These are phyloP conservation scores for Lithophane ornitopus DNA, from an alignment of 2,888 invertebrate genomes.

Conservation along the genomic window DNA sequence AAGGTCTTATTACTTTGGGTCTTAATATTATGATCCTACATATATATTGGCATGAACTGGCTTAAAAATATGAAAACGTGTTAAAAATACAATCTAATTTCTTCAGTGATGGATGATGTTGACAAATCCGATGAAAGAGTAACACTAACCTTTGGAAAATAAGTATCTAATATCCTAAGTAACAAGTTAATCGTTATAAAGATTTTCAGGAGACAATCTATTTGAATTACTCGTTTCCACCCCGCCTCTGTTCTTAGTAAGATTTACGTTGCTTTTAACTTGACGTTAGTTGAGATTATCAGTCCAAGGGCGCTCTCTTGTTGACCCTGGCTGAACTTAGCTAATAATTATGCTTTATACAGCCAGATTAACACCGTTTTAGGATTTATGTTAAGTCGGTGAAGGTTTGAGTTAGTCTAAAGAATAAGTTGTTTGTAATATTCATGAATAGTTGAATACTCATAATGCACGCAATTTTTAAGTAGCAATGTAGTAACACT, in stretches of 20 bases:
- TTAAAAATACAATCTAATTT: background rate
- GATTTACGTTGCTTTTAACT: slow-evolving; percentile 82
- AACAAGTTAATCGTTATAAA: slow-evolving; percentile 26
- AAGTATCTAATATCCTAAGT: slow-evolving; percentile 27
- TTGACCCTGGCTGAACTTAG: slow-evolving; percentile 63
- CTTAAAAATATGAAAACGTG: background rate
- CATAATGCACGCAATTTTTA: background rate
- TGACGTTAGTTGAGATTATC: slow-evolving; percentile 81
- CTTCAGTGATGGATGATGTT: background rate
- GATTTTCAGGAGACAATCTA: slow-evolving; percentile 33
- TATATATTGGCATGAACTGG: background rate
- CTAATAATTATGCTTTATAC: slow-evolving; percentile 55
- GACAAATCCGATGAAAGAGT: background rate
- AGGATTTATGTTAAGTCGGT: slow-evolving; percentile 32
- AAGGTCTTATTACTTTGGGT: background rate
- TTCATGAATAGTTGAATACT: background rate
- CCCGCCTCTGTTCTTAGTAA: slow-evolving; percentile 63
- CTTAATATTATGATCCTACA: background rate
- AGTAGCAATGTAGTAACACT: background rate
- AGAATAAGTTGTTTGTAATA: background rate
- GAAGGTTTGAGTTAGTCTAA: background rate
- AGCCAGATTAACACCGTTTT: slow-evolving; percentile 36
- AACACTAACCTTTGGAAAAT: background rate
- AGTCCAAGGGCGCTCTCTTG: slow-evolving; percentile 73
- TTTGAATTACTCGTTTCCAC: slow-evolving; percentile 61